These are phyloP conservation scores for Oryzias woworae DNA, from an alignment of 2,113 vertebrate species.

Conservation along the genomic window DNA sequence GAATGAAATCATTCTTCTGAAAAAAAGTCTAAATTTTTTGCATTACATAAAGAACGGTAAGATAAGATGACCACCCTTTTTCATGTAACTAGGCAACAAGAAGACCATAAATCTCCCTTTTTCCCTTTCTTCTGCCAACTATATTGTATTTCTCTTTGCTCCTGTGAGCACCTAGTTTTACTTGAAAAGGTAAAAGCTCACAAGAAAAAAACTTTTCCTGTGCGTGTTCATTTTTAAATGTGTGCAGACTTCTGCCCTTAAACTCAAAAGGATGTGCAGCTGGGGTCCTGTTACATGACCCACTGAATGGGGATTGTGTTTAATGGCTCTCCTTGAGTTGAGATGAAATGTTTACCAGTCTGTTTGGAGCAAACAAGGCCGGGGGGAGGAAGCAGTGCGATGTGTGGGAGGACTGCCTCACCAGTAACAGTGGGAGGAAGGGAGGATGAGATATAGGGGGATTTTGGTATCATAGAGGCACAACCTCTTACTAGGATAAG, in stretches of 20 bases:
- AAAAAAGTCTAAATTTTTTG: constrained; percentile 35
- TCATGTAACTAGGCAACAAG: constrained; percentile 73
- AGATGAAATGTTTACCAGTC: constrained; percentile 72
- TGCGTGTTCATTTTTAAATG: constrained; percentile 1
- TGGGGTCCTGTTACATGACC: constrained; percentile 32
- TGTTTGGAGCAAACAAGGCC: constrained; percentile 48
- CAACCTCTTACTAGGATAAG: constrained; percentile 50
- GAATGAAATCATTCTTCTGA: background rate
- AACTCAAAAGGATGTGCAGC: constrained; percentile 9
- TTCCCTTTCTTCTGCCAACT: constrained; percentile 25
- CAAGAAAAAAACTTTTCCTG: background rate
- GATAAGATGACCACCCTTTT: constrained; percentile 32
- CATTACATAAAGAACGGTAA: constrained; percentile 39
- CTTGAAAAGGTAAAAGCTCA: constrained; percentile 36
- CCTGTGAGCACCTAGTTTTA: constrained; percentile 31
- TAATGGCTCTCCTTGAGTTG: constrained; percentile 69
- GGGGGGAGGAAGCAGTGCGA: constrained; percentile 13
- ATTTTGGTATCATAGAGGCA: constrained; percentile 54
- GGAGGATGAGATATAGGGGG: constrained; percentile 49
- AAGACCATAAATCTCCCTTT: constrained; percentile 44
- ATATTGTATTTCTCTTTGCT: constrained; percentile 20
- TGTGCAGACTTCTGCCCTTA: constrained; percentile 19
- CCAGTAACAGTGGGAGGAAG: constrained; percentile 20
- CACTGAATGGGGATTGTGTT: constrained; percentile 30
- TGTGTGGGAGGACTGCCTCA: constrained; percentile 44